phyloP scores from a whole-genome alignment of 2,797 vertebrate species.

The Gambelia wislizenii region DNA sequence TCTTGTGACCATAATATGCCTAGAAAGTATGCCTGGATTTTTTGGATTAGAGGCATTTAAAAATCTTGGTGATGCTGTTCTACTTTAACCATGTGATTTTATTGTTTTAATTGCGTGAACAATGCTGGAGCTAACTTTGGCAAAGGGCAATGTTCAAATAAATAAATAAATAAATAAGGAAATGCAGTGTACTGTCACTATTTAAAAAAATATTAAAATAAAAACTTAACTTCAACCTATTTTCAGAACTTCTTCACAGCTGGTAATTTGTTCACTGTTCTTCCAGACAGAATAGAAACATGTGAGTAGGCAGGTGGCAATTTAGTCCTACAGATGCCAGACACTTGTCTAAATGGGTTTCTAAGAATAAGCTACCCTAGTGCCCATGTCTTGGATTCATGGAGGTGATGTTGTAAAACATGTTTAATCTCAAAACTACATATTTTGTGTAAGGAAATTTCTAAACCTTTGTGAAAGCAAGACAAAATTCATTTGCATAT shows the following conservation, averaged over 20 bases:
- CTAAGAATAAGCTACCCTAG: constrained; percentile 27
- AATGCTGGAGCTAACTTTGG: background rate
- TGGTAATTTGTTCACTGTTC: constrained; percentile 28
- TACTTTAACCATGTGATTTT: background rate
- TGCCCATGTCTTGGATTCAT: constrained; percentile 2
- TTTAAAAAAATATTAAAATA: background rate
- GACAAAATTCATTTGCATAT: background rate
- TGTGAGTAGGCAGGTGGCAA: constrained; percentile 33
- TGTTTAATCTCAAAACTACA: background rate
- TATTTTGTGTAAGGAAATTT: background rate
- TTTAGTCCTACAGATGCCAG: constrained; percentile 32
- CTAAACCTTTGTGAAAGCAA: background rate
- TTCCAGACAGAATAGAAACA: constrained; percentile 27
- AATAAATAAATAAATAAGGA: background rate
- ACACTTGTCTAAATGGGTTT: constrained; percentile 30
- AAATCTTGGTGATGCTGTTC: background rate
- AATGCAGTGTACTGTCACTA: background rate
- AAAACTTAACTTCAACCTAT: constrained; percentile 15
- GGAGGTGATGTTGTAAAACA: constrained; percentile 14
- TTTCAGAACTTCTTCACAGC: constrained; percentile 29
- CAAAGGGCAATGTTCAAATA: background rate
- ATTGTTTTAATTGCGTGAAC: background rate
- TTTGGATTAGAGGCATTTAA: background rate
- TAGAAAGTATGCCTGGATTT: background rate
- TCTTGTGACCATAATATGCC: background rate